phyloP scores from a whole-genome alignment of 1,140 invertebrate genomes.

The Cepaea nemoralis region DNA sequence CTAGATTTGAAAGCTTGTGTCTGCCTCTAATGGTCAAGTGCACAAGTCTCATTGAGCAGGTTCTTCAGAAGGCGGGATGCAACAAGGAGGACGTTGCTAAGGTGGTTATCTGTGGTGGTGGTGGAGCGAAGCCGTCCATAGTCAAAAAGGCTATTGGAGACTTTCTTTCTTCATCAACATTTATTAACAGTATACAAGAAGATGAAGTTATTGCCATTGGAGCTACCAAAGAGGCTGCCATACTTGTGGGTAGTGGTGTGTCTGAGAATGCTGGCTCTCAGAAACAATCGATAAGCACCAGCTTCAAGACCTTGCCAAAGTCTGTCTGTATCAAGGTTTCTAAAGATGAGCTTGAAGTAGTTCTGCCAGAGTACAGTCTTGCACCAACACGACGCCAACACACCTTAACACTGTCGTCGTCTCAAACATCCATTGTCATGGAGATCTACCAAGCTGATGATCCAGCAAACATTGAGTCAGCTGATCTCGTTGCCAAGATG shows the following conservation, averaged over 20 bases:
- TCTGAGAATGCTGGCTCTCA: constrained; percentile 45
- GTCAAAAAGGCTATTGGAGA: constrained; percentile 79
- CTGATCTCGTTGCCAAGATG: constrained; percentile 16
- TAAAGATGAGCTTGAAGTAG: constrained; percentile 41
- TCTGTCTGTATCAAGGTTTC: constrained; percentile 52
- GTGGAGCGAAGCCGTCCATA: constrained; percentile 81
- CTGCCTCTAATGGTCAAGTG: constrained; percentile 63
- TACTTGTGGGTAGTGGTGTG: constrained; percentile 58
- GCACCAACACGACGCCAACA: constrained; percentile 61
- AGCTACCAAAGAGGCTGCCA: constrained; percentile 79
- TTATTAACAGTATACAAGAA: constrained; percentile 77
- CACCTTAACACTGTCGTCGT: constrained; percentile 50
- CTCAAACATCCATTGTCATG: constrained; percentile 58
- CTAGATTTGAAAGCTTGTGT: constrained; percentile 71
- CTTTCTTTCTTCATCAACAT: constrained; percentile 77
- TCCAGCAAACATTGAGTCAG: constrained; percentile 12
- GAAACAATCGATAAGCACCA: constrained; percentile 46
- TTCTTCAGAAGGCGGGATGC: constrained; percentile 90
- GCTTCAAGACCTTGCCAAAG: constrained; percentile 48
- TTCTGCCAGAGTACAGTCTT: constrained; percentile 56
- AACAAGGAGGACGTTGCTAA: constrained; percentile 62
- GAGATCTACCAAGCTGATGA: constrained; percentile 58
- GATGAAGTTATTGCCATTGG: constrained; percentile 84
- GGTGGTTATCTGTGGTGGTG: constrained; percentile 80
- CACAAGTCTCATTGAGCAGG: constrained; percentile 56